Percentiles rank a stretch among this genome's conserved stretches.
phyloP scores from a whole-genome alignment of 2,797 vertebrate species.

The Glossophaga mutica region DNA sequence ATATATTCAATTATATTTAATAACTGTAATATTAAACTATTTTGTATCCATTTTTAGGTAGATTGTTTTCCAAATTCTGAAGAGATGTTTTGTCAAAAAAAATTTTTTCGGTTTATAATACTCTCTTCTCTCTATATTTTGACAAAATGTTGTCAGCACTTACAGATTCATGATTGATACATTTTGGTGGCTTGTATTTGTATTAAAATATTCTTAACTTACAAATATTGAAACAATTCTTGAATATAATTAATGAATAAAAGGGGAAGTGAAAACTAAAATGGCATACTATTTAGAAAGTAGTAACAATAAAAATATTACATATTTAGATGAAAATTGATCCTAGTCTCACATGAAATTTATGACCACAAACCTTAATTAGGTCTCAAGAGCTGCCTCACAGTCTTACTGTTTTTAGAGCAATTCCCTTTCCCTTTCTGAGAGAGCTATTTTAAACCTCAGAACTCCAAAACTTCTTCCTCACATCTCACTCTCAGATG shows the following conservation, averaged over 20 bases:
- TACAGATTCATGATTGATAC: neutral
- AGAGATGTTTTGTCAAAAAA: neutral
- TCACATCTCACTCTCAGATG: neutral
- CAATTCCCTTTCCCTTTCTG: neutral
- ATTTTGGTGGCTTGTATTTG: constrained; percentile 34
- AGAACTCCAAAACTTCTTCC: neutral
- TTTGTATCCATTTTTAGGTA: constrained; percentile 37
- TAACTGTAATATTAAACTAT: neutral
- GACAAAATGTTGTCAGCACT: constrained; percentile 36
- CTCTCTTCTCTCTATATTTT: constrained; percentile 14
- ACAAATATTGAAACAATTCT: neutral
- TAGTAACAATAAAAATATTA: constrained; percentile 20
- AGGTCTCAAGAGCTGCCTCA: neutral
- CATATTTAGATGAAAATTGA: neutral
- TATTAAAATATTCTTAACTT: neutral
- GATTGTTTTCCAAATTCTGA: constrained; percentile 30
- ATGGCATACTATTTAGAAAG: neutral
- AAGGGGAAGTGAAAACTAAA: constrained; percentile 35
- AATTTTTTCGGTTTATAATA: constrained; percentile 1
- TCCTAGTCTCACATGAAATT: neutral
- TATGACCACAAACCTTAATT: neutral
- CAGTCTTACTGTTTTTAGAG: neutral
- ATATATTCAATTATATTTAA: neutral
- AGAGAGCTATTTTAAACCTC: neutral
- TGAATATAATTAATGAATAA: constrained; percentile 24